phyloP scores from a whole-genome alignment of 2,797 vertebrate species.

The Spheniscus humboldti region DNA sequence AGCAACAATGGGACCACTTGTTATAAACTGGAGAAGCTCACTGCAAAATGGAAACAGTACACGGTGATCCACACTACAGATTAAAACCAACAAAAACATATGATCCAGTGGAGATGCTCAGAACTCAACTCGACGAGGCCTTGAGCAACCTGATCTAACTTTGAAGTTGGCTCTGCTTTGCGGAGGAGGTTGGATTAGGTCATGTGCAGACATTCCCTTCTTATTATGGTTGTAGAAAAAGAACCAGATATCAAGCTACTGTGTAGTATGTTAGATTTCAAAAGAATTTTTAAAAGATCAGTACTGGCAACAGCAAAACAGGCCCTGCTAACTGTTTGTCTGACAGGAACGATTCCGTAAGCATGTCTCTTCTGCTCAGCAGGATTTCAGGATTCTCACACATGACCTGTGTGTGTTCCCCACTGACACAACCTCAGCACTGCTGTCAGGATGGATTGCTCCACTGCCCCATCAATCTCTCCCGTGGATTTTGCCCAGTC shows the following conservation, averaged over 20 bases:
- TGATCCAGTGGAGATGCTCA: not conserved
- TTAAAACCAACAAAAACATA: not conserved
- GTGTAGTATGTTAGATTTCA: not conserved
- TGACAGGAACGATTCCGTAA: not conserved
- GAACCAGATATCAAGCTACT: not conserved
- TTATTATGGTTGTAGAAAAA: not conserved
- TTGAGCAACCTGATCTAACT: not conserved
- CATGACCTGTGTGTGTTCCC: not conserved
- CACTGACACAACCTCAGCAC: not conserved
- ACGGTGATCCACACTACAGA: not conserved
- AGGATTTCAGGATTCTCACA: not conserved
- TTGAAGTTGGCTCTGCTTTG: not conserved
- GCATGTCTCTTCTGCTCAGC: not conserved
- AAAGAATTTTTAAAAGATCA: not conserved
- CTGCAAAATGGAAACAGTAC: conserved; percentile 70
- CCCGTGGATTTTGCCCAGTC: not conserved
- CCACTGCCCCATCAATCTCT: not conserved
- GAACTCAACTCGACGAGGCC: not conserved
- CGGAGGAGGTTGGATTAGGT: not conserved
- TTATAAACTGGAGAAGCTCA: conserved; percentile 87
- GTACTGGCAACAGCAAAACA: not conserved
- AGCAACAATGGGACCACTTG: conserved; percentile 86
- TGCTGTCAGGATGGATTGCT: not conserved
- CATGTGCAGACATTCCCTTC: not conserved
- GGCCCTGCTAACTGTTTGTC: not conserved